Base-by-base conservation (phyloP, 1,140 invertebrate species). In the Frieseomelitta varia region DNA sequence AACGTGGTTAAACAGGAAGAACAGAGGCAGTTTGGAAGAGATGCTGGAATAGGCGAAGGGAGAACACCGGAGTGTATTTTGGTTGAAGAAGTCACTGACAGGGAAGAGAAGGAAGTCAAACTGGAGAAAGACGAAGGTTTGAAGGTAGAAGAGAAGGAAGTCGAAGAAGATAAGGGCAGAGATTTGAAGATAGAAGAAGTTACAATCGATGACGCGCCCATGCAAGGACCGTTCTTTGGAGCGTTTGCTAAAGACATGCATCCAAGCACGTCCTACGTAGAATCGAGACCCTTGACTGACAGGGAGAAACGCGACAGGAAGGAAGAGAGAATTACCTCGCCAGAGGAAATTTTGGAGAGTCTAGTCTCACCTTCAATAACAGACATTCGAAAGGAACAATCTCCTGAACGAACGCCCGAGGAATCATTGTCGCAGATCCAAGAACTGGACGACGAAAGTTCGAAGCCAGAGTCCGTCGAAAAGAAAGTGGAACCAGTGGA, bases 1-100 rank as follows among this genome's bases (percentile, higher is more conserved):
- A 97, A 96, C 88, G 96, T 97, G 2, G 94, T 96, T 71, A 95
- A 96, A 81, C 96, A 93, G 53, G 95, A 96, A 63, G 95, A 96
- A n/a, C 79, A 79, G 0, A n/a, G 63, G 17, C 34, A 67, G 17
- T 24, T 75, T 19, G 30, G 27, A 1, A 15, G 17, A 0, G 82
- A 79, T 6, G 47, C 1, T 2, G 19, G 4, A 24, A 4, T 21
- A 4, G 17, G 30, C 1, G 56, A 63, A 24, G 65, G 65, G 19
- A 84, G 71, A 51, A 65, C 11, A 17, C 11, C 1, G 0, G 81
- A 56, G 19, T 24, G 6, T 3, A 15, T 53, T n/a, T 1, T 27
- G 14, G 53, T 55, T 14, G 39, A 67, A 0, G 68, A 84, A 27
- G 39, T 76, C 17, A 63, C 56, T 2, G 12, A 47, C 11, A 56